phyloP scores from a whole-genome alignment of 2,888 invertebrate genomes.

The Crossocerus cetratus region DNA sequence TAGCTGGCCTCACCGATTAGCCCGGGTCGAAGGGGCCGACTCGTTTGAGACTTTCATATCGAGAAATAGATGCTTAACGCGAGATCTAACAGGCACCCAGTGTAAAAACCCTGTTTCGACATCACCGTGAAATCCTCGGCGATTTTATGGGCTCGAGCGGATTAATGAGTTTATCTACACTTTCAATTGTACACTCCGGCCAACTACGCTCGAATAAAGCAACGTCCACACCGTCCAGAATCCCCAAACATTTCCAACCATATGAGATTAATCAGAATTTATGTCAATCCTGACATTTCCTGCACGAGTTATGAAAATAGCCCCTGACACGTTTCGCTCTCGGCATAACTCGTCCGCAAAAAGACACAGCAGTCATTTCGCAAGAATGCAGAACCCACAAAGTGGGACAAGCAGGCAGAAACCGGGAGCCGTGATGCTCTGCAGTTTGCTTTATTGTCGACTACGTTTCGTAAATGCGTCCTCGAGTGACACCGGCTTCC shows the following conservation, averaged over 20 bases:
- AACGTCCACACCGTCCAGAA: too few relatives aligned
- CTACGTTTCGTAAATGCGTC: background rate
- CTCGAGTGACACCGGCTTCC: background rate
- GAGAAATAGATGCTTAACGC: background rate
- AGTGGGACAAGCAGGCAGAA: background rate
- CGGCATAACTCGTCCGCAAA: too few relatives aligned
- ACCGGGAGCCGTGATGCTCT: background rate
- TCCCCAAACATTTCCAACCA: too few relatives aligned
- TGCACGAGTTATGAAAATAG: too few relatives aligned
- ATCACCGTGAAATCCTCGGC: conserved; percentile 19
- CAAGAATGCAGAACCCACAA: too few relatives aligned
- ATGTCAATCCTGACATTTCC: too few relatives aligned
- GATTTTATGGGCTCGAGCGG: conserved; percentile 27
- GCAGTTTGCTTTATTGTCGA: conserved; percentile 1
- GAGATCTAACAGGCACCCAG: too few relatives aligned
- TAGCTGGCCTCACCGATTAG: too few relatives aligned
- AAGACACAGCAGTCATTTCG: too few relatives aligned
- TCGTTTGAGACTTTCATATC: background rate
- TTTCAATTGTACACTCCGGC: conserved; percentile 17
- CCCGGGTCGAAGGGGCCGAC: too few relatives aligned
- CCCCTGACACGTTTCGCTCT: too few relatives aligned
- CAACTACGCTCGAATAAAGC: background rate
- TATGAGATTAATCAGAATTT: too few relatives aligned
- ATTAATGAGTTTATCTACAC: conserved; percentile 34
- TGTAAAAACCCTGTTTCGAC: conserved; percentile 10